These are phyloP conservation scores for Beris morrisii DNA, from an alignment of 2,888 invertebrate species.

Conservation along the genomic window DNA sequence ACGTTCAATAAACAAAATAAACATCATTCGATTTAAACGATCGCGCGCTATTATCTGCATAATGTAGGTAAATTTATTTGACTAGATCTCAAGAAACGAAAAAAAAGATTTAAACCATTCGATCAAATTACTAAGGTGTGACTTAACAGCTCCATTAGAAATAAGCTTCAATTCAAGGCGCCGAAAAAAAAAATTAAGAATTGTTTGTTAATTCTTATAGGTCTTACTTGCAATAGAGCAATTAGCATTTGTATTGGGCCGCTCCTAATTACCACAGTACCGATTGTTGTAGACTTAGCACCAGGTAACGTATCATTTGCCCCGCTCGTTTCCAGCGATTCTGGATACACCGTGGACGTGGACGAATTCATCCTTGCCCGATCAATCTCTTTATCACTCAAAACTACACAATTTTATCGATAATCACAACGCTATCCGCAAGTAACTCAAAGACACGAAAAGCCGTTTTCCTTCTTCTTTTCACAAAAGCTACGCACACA, in stretches of 20 bases:
- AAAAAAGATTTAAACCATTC: too few relatives aligned
- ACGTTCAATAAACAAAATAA: too few relatives aligned
- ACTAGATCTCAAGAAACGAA: too few relatives aligned
- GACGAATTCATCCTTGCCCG: constrained; percentile 34
- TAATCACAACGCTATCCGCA: background rate
- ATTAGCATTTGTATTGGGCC: constrained; percentile 84
- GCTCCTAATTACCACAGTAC: constrained; percentile 88
- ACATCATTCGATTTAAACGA: too few relatives aligned
- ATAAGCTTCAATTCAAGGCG: constrained; percentile 16
- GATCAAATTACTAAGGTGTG: too few relatives aligned
- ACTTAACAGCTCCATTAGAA: too few relatives aligned
- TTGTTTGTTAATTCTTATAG: constrained; percentile 44
- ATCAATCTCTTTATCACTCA: constrained; percentile 16
- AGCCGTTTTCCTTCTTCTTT: background rate
- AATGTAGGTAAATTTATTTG: too few relatives aligned
- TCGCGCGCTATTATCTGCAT: too few relatives aligned
- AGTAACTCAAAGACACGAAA: background rate
- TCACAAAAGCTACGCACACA: constrained; percentile 5
- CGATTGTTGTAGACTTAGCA: constrained; percentile 76
- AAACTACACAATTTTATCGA: constrained; percentile 2
- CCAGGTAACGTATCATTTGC: constrained; percentile 38
- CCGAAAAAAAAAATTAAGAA: constrained; percentile 7
- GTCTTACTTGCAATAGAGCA: constrained; percentile 79
- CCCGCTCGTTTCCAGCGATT: constrained; percentile 30
- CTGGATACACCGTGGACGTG: constrained; percentile 29